Conservation (phyloP, 2,888 invertebrate genomes). For the Athalia cordata region DNA sequence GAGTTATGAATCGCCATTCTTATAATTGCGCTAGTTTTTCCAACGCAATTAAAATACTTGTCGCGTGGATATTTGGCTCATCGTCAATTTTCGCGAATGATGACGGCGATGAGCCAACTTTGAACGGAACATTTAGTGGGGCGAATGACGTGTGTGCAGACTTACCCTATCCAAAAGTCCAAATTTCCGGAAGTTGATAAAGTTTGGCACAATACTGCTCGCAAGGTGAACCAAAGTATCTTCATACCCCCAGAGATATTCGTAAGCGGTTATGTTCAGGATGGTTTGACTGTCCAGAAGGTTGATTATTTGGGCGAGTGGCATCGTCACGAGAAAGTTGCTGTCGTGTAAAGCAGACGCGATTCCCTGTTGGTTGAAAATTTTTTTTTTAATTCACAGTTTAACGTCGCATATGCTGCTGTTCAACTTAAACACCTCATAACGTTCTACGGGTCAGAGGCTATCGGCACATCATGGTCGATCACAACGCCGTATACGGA, state of each 20-base stretch:
- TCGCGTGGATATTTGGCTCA: too few relatives aligned
- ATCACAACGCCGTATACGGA: too few relatives aligned
- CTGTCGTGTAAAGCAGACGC: conserved; percentile 76
- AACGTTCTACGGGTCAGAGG: too few relatives aligned
- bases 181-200: conserved; percentile 87
- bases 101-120: background rate
- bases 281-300: conserved; percentile 79
- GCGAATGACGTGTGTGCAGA: conserved; percentile 47
- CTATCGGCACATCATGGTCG: too few relatives aligned
- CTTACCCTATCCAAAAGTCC: conserved; percentile 88
- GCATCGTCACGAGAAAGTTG: conserved; percentile 77
- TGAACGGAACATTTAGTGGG: background rate
- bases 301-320: conserved; percentile 77
- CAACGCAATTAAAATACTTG: too few relatives aligned
- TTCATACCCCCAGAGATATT: conserved; percentile 89
- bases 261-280: conserved; percentile 79
- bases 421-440: too few relatives aligned
- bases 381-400: background rate
- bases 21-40: too few relatives aligned
- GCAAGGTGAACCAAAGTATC: conserved; percentile 84
- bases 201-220: conserved; percentile 82
- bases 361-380: conserved; percentile 74
- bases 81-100: background rate
- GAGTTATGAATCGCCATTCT: background rate
- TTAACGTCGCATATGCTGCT: too few relatives aligned